Base-by-base conservation (phyloP, 2,797 vertebrate species). In the Squalus acanthias region DNA sequence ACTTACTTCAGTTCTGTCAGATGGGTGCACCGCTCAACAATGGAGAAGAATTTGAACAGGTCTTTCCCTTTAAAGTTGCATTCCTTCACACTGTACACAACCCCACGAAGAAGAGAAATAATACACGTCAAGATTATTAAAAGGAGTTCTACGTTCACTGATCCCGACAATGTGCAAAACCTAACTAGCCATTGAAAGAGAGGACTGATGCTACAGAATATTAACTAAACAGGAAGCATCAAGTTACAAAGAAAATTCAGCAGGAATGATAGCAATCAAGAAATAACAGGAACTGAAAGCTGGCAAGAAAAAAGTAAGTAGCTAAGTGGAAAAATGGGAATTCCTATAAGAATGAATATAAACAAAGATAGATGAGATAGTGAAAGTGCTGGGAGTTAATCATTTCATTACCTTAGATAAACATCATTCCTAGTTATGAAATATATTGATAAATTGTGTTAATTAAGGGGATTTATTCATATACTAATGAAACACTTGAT, bases 1-100 rank as follows among this genome's bases (percentile, higher is more conserved):
- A 97, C 98, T 97, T 97, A 98, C 98, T 97, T 96, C 74, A 98
- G 96, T 96, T 97, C 97, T 95, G 96, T 97, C 39, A 97, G 96
- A 96, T 88, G 72, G 9, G 96, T 97, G 97, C 97, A 97, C 76
- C 5, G 50, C 15, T 96, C 96, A 67, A 98, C 87, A 0, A 97
- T 97, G 74, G 97, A 96, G 95, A 97, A 96, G 57, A 98, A 97
- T 96, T 33, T 97, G 96, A 96, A 29, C 94, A 98, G 96, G 96
- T 98, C 97, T 0, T 96, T 96, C 3, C 0, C 10, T 60, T 97
- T 96, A 97, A 98, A 97, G 85, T 46, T 29, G 10, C 98, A 97
- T 0, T 97, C 97, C 87, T 89, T 97, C 96, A 98, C 2, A 20
- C 98, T 98, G 93, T 33, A 96, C 3, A 74, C 96, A 50, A 26